Base-by-base conservation (phyloP, 1,140 invertebrate genomes). In the Coboldia fuscipes region DNA sequence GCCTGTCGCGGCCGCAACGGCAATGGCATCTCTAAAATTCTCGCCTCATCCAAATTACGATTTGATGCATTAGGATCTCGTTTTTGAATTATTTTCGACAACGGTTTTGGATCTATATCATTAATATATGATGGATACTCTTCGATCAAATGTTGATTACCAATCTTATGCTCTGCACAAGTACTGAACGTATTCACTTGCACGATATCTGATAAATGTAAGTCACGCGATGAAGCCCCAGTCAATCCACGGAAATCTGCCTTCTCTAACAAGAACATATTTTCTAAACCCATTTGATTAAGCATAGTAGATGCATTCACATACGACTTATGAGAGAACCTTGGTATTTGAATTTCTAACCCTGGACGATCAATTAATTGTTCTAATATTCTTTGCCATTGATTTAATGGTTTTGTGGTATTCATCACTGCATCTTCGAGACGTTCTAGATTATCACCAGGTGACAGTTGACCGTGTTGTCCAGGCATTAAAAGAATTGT, bases 161-260 rank as follows among this genome's bases (percentile, higher is more conserved):
- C 72, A 27, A 75, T 65, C 26, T 65, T 62, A 23, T 69, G 67
- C 50, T 82, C 78, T 1, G 75, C 78, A 34, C 79, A 84, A 10
- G 75, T 80, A 28, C 70, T 73, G 46, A 84, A 82, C 2, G 72
- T 66, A 39, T 80, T 72, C 20, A 74, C 61, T 56, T 81, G 75
- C n/a, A 81, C 56, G 56, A 83, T 72, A 44, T 83, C 80, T 1
- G 78, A 75, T 4, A 83, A 52, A 45, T 73, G 73, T 4, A 85
- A 56, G 42, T 80, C 75, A 39, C 75, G 72, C 14, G 63, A 61
- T 19, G 74, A 62, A 9, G 62, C 60, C 13, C 75, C 79, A 38
- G 79, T 84, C 20, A 85, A 56, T 2, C 82, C 82, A 18, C 73
- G 68, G 14, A 86, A 60, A 48, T 86, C 78, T 2, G 80, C 79